Percentiles rank a stretch among this genome's conserved stretches.
phyloP scores from a whole-genome alignment of 2,888 invertebrate species.

The Chrysodeixis includens region DNA sequence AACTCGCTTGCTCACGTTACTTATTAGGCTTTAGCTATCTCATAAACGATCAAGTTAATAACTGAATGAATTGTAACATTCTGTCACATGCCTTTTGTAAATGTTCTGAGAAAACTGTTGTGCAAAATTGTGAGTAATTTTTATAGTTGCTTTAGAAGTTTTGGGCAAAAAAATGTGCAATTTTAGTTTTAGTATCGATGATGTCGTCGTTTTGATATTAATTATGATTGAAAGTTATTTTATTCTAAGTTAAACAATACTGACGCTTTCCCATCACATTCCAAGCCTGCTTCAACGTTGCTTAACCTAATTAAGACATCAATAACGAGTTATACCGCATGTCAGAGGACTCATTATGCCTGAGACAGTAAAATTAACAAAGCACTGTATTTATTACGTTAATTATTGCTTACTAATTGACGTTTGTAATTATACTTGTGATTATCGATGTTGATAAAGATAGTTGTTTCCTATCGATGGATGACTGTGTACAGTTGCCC shows the following conservation, averaged over 20 bases:
- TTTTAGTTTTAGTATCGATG: not conserved
- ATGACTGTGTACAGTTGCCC: not conserved
- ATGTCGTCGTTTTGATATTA: not conserved
- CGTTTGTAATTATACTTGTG: not conserved
- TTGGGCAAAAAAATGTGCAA: not conserved
- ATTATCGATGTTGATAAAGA: not conserved
- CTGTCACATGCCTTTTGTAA: conserved; percentile 29
- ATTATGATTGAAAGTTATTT: no score
- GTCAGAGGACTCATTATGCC: not conserved
- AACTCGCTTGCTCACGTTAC: conserved; percentile 22
- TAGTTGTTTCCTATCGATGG: not conserved
- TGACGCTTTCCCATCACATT: not conserved
- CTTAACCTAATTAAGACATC: not conserved
- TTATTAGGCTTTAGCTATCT: conserved; percentile 28
- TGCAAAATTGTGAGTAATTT: conserved; percentile 2
- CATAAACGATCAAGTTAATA: conserved; percentile 40
- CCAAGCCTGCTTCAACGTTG: not conserved
- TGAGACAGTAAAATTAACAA: not conserved
- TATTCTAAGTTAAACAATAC: no score
- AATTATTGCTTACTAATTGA: not conserved
- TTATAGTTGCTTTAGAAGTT: not conserved
- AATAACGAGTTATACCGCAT: not conserved
- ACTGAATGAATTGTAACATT: conserved; percentile 45
- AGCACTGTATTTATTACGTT: not conserved
- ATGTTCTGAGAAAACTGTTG: conserved; percentile 20